Evolutionary conservation across 2,888 invertebrate species (phyloP).

Genomic region (Mayetiola destructor): DNA sequence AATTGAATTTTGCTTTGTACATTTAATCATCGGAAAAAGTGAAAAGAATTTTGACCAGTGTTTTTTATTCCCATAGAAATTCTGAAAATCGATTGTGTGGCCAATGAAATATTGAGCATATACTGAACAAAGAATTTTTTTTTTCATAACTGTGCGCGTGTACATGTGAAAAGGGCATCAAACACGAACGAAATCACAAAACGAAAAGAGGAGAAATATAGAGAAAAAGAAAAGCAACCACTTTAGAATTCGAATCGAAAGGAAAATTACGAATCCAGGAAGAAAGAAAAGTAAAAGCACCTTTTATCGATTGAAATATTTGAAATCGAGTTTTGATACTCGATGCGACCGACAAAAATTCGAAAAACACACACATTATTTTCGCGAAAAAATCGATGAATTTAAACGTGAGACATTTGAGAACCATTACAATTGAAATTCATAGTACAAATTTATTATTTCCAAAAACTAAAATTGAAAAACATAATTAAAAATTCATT

Average conservation of each 20-base stretch:
- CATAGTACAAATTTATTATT: constrained; percentile 11
- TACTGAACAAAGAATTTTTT: too few species aligned
- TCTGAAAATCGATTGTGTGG: too few species aligned
- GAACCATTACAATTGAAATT: neutral
- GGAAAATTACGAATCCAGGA: neutral
- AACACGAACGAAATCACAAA: too few species aligned
- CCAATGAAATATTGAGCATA: too few species aligned
- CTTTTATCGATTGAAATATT: neutral
- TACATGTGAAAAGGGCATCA: neutral
- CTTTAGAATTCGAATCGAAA: too few species aligned
- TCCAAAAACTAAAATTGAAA: neutral
- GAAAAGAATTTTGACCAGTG: too few species aligned
- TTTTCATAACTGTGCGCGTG: constrained; percentile 3
- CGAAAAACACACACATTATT: neutral
- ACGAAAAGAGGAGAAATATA: neutral
- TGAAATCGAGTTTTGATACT: neutral
- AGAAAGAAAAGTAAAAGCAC: neutral
- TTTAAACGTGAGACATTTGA: constrained; percentile 9
- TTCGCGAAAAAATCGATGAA: neutral
- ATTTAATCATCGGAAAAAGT: too few species aligned
- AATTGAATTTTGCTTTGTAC: too few species aligned
- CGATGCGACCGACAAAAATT: neutral
- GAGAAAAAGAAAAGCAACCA: neutral
- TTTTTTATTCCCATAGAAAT: too few species aligned
- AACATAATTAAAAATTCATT: neutral